Evolutionary conservation across 2,113 vertebrate species (phyloP).

Genomic region (Puntigrus tetrazona): DNA sequence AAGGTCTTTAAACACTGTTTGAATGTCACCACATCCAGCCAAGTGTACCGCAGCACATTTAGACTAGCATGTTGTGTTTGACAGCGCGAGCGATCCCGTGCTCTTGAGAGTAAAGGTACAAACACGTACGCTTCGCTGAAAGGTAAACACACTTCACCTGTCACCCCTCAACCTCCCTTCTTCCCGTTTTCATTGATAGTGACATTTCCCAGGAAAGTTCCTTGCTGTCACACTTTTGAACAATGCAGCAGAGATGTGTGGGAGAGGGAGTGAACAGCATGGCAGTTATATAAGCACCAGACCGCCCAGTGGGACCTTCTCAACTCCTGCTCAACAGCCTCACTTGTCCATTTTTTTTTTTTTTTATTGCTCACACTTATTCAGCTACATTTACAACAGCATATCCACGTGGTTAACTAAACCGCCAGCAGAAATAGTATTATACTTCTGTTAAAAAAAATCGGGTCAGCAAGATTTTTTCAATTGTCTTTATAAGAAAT

Average conservation of each 20-base stretch:
- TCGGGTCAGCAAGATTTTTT: background rate
- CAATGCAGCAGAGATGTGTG: conserved; percentile 36
- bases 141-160: background rate
- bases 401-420: background rate
- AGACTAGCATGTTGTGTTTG: background rate
- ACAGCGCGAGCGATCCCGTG: background rate
- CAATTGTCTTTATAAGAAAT: background rate
- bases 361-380: background rate
- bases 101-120: background rate
- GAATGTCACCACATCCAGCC: background rate
- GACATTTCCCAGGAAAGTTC: conserved; percentile 31
- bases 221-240: conserved; percentile 41
- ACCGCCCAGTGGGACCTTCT: conserved; percentile 14
- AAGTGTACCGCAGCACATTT: background rate
- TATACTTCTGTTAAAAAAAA: background rate
- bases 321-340: conserved; percentile 10
- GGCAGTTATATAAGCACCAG: conserved; percentile 44
- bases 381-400: background rate
- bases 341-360: background rate
- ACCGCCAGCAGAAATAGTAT: background rate
- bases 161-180: background rate
- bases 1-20: background rate
- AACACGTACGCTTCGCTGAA: background rate
- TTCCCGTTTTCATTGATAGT: background rate
- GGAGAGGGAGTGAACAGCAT: conserved; percentile 39